These are phyloP conservation scores for Aporophyla nigra DNA, from an alignment of 2,888 invertebrate species.

Conservation along the genomic window DNA sequence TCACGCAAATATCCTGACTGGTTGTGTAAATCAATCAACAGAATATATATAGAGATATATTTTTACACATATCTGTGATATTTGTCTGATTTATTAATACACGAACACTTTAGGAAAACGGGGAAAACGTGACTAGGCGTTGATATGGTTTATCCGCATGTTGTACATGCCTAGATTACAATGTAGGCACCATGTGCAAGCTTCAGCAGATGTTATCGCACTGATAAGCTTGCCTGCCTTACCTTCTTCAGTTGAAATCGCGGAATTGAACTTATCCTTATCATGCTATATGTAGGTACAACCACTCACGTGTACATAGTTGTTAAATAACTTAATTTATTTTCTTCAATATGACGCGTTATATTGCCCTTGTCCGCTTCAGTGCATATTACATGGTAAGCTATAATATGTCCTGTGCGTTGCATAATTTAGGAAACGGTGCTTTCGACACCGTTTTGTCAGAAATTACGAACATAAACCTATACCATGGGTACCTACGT, in stretches of 20 bases:
- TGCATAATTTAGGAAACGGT: not conserved
- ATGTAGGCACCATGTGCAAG: slow-evolving; percentile 19
- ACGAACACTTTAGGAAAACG: slow-evolving; percentile 7
- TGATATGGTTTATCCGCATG: not conserved
- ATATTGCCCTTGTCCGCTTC: not conserved
- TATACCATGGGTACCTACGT: too few relatives aligned
- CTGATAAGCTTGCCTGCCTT: slow-evolving; percentile 26
- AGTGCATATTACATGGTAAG: not conserved
- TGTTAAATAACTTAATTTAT: slow-evolving; percentile 2
- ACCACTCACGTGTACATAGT: not conserved
- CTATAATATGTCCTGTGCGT: not conserved
- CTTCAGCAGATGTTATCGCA: slow-evolving; percentile 16
- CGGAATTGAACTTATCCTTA: slow-evolving; percentile 5
- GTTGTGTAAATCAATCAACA: slow-evolving; percentile 16
- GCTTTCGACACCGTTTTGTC: not conserved
- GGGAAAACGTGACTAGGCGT: slow-evolving; percentile 24
- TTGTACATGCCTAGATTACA: slow-evolving; percentile 14
- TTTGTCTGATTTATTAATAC: slow-evolving; percentile 18
- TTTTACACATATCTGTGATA: slow-evolving; percentile 33
- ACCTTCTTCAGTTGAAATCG: slow-evolving; percentile 15
- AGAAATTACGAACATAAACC: not conserved
- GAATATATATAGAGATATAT: slow-evolving; percentile 13
- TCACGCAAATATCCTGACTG: slow-evolving; percentile 21
- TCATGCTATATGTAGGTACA: not conserved
- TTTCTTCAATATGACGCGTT: not conserved